These are phyloP conservation scores for Leptinotarsa defecta DNA, from an alignment of 1,140 invertebrate genomes.

Conservation along the genomic window DNA sequence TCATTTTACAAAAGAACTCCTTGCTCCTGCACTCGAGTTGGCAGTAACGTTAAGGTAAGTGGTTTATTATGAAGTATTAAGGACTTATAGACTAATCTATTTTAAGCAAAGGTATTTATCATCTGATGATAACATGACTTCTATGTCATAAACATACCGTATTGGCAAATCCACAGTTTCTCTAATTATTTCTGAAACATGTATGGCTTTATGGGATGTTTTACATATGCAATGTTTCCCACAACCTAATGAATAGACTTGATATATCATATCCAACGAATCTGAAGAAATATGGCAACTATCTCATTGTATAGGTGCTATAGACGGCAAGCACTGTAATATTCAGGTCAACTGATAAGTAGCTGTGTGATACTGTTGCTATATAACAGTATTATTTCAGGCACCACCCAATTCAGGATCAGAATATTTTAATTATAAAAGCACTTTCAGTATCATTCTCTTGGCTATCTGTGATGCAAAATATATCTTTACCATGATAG, in stretches of 20 bases:
- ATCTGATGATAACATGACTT: slow-evolving; percentile 7
- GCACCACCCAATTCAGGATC: slow-evolving; percentile 41
- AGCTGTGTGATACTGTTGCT: not conserved
- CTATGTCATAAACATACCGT: slow-evolving; percentile 14
- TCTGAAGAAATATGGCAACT: slow-evolving; percentile 40
- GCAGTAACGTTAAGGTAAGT: too few species aligned
- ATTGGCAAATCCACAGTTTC: slow-evolving; percentile 13
- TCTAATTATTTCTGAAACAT: slow-evolving; percentile 21
- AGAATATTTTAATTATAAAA: slow-evolving; percentile 57
- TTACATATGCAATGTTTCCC: not conserved
- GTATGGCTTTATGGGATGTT: slow-evolving; percentile 7
- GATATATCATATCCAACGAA: slow-evolving; percentile 12
- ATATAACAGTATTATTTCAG: slow-evolving; percentile 6
- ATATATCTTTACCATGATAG: slow-evolving; percentile 15
- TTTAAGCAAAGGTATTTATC: slow-evolving; percentile 3
- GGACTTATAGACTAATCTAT: too few species aligned
- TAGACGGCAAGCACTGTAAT: slow-evolving; percentile 44
- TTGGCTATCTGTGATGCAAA: slow-evolving; percentile 42
- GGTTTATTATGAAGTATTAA: too few species aligned
- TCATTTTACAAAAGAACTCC: not conserved
- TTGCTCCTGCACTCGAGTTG: not conserved
- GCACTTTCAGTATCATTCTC: slow-evolving; percentile 55
- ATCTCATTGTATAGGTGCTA: slow-evolving; percentile 42
- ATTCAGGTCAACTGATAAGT: slow-evolving; percentile 10
- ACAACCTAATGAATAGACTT: not conserved